phyloP scores from a whole-genome alignment of 2,888 invertebrate species.

The Ommatoiulus sabulosus region DNA sequence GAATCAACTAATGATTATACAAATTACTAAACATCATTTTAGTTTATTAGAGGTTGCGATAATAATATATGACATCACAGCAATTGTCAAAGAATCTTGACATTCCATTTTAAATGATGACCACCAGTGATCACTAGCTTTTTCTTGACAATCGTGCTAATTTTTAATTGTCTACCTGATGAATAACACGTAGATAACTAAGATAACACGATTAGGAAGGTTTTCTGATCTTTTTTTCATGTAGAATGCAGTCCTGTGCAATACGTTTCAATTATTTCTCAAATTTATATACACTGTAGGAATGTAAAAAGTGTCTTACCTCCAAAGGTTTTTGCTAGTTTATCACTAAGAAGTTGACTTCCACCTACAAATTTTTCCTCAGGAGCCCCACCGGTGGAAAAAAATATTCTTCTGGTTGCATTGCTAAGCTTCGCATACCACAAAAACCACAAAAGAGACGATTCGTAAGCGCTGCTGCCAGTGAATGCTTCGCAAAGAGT shows the following conservation, averaged over 20 bases:
- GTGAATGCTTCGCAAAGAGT: conserved; percentile 63
- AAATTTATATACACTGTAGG: background rate
- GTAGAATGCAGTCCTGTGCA: too few species aligned
- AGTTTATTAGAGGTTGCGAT: too few species aligned
- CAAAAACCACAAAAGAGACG: conserved; percentile 65
- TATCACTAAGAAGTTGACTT: conserved; percentile 65
- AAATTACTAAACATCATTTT: background rate
- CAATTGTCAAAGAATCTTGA: too few species aligned
- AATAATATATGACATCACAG: too few species aligned
- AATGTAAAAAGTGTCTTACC: conserved; percentile 61
- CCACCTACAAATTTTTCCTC: conserved; percentile 67
- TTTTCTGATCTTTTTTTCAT: too few species aligned
- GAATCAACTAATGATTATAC: background rate
- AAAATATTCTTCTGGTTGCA: conserved; percentile 63
- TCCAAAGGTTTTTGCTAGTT: conserved; percentile 64
- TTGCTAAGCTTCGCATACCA: conserved; percentile 64
- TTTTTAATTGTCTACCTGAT: too few species aligned
- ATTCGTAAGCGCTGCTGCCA: conserved; percentile 64
- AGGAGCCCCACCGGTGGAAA: conserved; percentile 64
- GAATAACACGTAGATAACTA: too few species aligned
- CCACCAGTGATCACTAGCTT: too few species aligned
- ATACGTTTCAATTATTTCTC: too few species aligned
- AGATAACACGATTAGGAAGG: too few species aligned
- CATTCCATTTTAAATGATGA: too few species aligned
- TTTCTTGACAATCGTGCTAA: too few species aligned